A percentile compares a stretch with the other conserved stretches of the same genome.
Evolutionary conservation across 2,888 invertebrate species (phyloP).

Genomic region (Aphelenchoides bicaudatus): DNA sequence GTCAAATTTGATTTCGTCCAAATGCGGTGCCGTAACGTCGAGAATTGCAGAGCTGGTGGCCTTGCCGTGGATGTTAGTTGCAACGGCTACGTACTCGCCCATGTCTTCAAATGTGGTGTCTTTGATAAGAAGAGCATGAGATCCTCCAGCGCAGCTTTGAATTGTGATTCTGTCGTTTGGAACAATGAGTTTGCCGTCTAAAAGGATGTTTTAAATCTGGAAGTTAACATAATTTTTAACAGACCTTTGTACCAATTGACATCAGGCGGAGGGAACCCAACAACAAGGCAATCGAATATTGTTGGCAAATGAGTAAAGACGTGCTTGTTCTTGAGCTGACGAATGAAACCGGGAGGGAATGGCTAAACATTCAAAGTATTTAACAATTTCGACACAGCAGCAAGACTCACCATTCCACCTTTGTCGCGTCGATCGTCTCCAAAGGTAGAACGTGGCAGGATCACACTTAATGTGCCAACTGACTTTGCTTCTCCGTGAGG

Average conservation of each 20-base stretch:
- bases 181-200: constrained; percentile 62
- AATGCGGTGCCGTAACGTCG: constrained; percentile 58
- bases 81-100: constrained; percentile 58
- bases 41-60: constrained; percentile 56
- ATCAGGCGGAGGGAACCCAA: constrained; percentile 55
- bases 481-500: constrained; percentile 58
- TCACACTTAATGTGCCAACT: constrained; percentile 51
- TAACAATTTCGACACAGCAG: too few relatives aligned
- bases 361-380: too few relatives aligned
- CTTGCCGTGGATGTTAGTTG: constrained; percentile 54
- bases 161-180: constrained; percentile 63
- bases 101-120: constrained; percentile 57
- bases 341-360: constrained; percentile 60
- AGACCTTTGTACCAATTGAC: constrained; percentile 57
- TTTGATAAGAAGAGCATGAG: constrained; percentile 58
- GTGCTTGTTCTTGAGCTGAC: constrained; percentile 60
- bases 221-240: constrained; percentile 16
- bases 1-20: constrained; percentile 59
- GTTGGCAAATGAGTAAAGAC: constrained; percentile 60
- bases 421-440: constrained; percentile 33
- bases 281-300: constrained; percentile 60
- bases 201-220: constrained; percentile 14
- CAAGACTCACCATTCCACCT: constrained; percentile 46
- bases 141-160: constrained; percentile 60
- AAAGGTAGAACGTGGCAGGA: constrained; percentile 44